phyloP scores from a whole-genome alignment of 2,797 vertebrate genomes.

The Varecia variegata region DNA sequence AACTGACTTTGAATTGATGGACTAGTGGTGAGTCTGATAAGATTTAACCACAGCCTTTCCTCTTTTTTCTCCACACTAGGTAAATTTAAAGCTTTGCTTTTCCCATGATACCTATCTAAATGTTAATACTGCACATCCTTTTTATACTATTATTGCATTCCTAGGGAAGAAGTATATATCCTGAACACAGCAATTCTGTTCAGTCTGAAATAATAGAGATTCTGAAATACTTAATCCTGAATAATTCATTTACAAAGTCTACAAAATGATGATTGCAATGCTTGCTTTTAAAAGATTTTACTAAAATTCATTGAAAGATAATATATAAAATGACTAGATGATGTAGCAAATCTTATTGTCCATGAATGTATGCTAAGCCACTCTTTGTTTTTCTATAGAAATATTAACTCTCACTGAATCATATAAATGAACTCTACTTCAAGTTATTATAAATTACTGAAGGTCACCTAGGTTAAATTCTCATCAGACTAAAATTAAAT shows the following conservation, averaged over 20 bases:
- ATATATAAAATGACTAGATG: constrained; percentile 30
- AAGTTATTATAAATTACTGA: constrained; percentile 20
- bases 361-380: not conserved
- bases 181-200: constrained; percentile 62
- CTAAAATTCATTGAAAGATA: constrained; percentile 37
- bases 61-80: constrained; percentile 46
- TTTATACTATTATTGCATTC: constrained; percentile 50
- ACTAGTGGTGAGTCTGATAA: constrained; percentile 62
- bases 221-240: constrained; percentile 59
- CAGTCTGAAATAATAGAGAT: constrained; percentile 63
- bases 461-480: not conserved
- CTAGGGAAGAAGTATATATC: constrained; percentile 38
- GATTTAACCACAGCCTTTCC: constrained; percentile 51
- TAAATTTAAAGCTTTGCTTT: constrained; percentile 66
- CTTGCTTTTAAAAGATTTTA: constrained; percentile 49
- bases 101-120: constrained; percentile 73
- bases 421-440: not conserved
- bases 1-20: constrained; percentile 54
- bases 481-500: not conserved
- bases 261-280: constrained; percentile 46
- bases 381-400: not conserved
- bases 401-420: not conserved
- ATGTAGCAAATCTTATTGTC: constrained; percentile 33
- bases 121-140: constrained; percentile 68
- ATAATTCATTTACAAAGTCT: constrained; percentile 64